Conservation (phyloP, 2,888 invertebrate genomes). For the Melikaiella ostensackeni region DNA sequence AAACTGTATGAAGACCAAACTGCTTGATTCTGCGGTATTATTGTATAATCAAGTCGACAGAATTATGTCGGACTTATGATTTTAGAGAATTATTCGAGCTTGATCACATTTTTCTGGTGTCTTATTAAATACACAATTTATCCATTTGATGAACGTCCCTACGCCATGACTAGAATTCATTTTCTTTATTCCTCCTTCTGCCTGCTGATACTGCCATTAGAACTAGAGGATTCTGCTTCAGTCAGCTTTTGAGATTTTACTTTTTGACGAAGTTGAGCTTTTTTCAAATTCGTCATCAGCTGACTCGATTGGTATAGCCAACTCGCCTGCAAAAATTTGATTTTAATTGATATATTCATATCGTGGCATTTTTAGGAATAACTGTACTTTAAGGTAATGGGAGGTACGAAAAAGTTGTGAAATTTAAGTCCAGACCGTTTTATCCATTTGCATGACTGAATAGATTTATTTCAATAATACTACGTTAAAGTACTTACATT, state of each 20-base stretch:
- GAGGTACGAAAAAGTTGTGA: too few relatives aligned
- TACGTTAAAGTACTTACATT: too few relatives aligned
- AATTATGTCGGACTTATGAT: slow-evolving; percentile 18
- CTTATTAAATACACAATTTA: slow-evolving; percentile 28
- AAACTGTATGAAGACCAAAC: slow-evolving; percentile 53
- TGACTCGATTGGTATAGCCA: slow-evolving; percentile 95
- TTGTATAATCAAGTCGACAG: slow-evolving; percentile 32
- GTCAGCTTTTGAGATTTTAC: slow-evolving; percentile 77
- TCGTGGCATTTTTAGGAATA: background rate
- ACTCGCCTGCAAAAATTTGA: slow-evolving; percentile 84
- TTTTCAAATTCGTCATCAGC: slow-evolving; percentile 90
- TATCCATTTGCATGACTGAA: too few relatives aligned
- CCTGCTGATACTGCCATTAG: slow-evolving; percentile 47
- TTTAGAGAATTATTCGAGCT: slow-evolving; percentile 39
- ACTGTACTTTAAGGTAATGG: too few relatives aligned
- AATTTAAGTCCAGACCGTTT: too few relatives aligned
- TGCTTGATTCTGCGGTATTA: slow-evolving; percentile 42
- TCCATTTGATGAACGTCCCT: slow-evolving; percentile 41
- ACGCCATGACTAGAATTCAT: slow-evolving; percentile 51
- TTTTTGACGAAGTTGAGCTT: slow-evolving; percentile 87
- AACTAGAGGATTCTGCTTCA: slow-evolving; percentile 58
- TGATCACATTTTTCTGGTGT: slow-evolving; percentile 42
- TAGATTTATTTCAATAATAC: too few relatives aligned
- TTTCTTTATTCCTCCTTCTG: slow-evolving; percentile 56
- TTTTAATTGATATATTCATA: background rate